Percentiles rank a stretch among this genome's conserved stretches.
These are phyloP conservation scores for Nannobrachium achirus DNA, from an alignment of 2,113 vertebrate genomes.

Conservation along the genomic window DNA sequence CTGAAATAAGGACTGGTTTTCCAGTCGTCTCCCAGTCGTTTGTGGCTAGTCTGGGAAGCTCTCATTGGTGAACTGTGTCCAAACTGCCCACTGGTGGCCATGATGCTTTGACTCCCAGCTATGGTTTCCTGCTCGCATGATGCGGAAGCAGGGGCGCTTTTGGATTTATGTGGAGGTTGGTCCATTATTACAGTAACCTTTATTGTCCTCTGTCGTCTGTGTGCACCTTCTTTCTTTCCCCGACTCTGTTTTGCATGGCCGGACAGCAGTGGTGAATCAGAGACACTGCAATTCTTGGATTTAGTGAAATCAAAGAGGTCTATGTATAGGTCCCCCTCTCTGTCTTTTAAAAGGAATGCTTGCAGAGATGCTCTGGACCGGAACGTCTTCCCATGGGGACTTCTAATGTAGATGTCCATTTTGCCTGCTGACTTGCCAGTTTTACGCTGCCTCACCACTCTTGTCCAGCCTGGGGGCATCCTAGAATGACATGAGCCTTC, in stretches of 20 bases:
- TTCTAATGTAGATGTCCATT: conserved; percentile 80
- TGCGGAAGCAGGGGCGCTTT: conserved; percentile 3
- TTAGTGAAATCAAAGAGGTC: conserved; percentile 82
- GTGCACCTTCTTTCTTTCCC: conserved; percentile 22
- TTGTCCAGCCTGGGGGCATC: conserved; percentile 82
- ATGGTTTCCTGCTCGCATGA: conserved; percentile 3
- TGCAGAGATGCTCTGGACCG: conserved; percentile 80
- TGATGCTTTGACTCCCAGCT: background rate
- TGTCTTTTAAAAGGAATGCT: conserved; percentile 78
- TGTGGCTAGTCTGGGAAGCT: conserved; percentile 69
- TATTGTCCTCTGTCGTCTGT: background rate
- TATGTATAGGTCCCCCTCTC: conserved; percentile 64
- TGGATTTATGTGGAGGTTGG: conserved; percentile 15
- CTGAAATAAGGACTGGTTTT: conserved; percentile 93
- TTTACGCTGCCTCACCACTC: conserved; percentile 79
- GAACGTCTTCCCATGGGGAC: conserved; percentile 85
- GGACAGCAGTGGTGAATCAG: background rate
- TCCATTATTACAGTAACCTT: conserved; percentile 9
- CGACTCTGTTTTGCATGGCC: conserved; percentile 28
- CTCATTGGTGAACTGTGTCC: conserved; percentile 46
- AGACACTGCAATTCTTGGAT: background rate
- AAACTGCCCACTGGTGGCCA: conserved; percentile 1
- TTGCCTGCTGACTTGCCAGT: conserved; percentile 87
- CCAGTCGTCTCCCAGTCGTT: conserved; percentile 78
- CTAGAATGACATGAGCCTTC: conserved; percentile 10